A percentile compares a stretch with the other conserved stretches of the same genome.
These are phyloP conservation scores for Xyrauchen texanus DNA, from an alignment of 2,113 vertebrate species.

Conservation along the genomic window DNA sequence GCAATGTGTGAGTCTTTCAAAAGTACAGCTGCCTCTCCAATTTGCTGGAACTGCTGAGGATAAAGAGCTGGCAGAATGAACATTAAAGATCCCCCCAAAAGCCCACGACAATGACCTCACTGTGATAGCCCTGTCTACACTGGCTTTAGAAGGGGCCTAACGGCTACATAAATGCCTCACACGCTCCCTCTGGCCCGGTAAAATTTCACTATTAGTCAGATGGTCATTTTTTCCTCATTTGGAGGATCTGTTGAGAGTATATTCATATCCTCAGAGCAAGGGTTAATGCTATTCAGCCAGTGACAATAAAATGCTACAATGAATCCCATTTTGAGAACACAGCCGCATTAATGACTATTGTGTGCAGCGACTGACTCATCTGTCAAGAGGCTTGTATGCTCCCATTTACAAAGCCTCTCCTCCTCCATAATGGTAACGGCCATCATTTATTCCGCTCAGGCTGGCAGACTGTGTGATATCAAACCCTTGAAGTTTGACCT, in stretches of 20 bases:
- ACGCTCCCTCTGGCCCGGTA: conserved; percentile 27
- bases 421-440: conserved; percentile 51
- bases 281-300: conserved; percentile 48
- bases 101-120: conserved; percentile 53
- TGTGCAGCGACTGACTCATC: conserved; percentile 50
- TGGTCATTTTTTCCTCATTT: conserved; percentile 52
- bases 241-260: conserved; percentile 41
- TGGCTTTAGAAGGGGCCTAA: conserved; percentile 41
- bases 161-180: conserved; percentile 33
- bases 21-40: conserved; percentile 40
- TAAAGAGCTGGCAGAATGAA: conserved; percentile 48
- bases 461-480: conserved; percentile 56
- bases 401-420: conserved; percentile 57
- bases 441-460: conserved; percentile 55
- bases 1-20: conserved; percentile 7
- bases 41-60: conserved; percentile 43
- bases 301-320: conserved; percentile 52
- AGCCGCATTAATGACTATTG: conserved; percentile 55
- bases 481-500: conserved; percentile 59
- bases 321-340: conserved; percentile 50
- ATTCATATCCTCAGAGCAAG: conserved; percentile 46
- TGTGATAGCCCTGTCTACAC: conserved; percentile 44
- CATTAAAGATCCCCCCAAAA: conserved; percentile 45
- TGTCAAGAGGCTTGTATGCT: conserved; percentile 59
- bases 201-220: conserved; percentile 40